Conservation (phyloP, 2,113 vertebrate species). For the Mellivora capensis region DNA sequence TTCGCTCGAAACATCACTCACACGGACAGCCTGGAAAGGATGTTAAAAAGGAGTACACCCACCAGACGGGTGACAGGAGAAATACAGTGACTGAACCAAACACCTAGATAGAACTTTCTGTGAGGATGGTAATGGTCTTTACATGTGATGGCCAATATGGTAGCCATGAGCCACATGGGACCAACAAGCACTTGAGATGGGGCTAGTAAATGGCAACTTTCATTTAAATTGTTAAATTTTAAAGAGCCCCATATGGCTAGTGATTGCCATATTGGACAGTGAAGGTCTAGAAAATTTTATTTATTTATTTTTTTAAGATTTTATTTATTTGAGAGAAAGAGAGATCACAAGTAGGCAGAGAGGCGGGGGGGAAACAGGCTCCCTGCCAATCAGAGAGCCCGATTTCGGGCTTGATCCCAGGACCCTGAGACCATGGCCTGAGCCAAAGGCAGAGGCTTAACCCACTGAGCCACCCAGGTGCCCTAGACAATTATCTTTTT, state of each 20-base stretch:
- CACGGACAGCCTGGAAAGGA: not conserved
- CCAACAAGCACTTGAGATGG: not conserved
- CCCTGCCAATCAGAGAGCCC: too few species aligned
- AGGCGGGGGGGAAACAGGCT: too few species aligned
- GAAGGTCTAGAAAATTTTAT: not conserved
- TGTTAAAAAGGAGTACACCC: not conserved
- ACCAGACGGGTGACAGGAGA: not conserved
- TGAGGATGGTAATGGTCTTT: not conserved
- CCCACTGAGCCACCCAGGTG: too few species aligned
- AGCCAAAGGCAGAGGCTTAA: too few species aligned
- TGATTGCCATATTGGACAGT: not conserved
- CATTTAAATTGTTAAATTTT: not conserved
- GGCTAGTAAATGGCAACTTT: not conserved
- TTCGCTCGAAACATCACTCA: not conserved
- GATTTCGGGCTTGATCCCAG: too few species aligned
- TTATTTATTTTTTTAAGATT: not conserved
- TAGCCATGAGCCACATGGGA: not conserved
- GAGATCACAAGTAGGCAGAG: too few species aligned
- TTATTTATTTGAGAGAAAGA: too few species aligned
- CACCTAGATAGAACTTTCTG: too few species aligned
- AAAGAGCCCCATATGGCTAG: not conserved
- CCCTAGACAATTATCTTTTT: not conserved
- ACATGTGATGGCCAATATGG: not conserved
- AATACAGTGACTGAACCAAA: not conserved
- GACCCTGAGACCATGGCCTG: too few species aligned